Percentiles rank a stretch among this genome's conserved stretches.
phyloP scores from a whole-genome alignment of 1,140 invertebrate genomes.

The Drosophila subpulchrella region DNA sequence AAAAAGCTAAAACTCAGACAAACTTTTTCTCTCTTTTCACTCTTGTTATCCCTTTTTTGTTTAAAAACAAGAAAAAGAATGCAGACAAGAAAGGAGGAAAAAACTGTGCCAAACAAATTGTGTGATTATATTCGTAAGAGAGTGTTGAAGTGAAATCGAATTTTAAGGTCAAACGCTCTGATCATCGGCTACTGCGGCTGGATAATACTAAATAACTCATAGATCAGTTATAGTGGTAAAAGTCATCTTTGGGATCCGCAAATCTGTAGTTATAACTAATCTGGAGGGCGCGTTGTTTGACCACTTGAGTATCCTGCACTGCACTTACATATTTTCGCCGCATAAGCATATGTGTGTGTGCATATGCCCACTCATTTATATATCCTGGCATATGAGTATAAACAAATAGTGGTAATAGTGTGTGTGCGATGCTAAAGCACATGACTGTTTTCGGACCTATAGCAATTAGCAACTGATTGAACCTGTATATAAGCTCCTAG shows the following conservation, averaged over 20 bases:
- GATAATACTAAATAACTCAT: background rate
- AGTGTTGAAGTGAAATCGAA: constrained; percentile 40
- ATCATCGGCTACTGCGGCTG: background rate
- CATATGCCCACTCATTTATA: constrained; percentile 19
- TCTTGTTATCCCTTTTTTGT: constrained; percentile 28
- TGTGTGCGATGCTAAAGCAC: background rate
- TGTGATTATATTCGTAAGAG: constrained; percentile 30
- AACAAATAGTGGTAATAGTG: constrained; percentile 26
- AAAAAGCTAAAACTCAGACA: constrained; percentile 36
- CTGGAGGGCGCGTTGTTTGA: constrained; percentile 9
- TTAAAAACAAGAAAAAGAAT: constrained; percentile 28
- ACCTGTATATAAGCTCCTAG: constrained; percentile 67
- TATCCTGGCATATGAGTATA: constrained; percentile 41
- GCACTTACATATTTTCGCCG: constrained; percentile 52
- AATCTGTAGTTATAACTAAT: constrained; percentile 4
- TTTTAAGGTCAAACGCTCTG: constrained; percentile 24
- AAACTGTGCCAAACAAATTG: constrained; percentile 49
- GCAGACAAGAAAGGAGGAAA: constrained; percentile 31
- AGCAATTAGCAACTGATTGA: constrained; percentile 81
- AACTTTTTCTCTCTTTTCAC: constrained; percentile 29
- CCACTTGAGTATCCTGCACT: constrained; percentile 18
- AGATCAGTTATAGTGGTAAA: background rate
- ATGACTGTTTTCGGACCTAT: constrained; percentile 60
- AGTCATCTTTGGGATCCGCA: background rate
- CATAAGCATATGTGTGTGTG: constrained; percentile 26